Percentiles rank a stretch among this genome's conserved stretches.
These are phyloP conservation scores for Antechinus flavipes DNA, from an alignment of 2,113 vertebrate genomes.

Conservation along the genomic window DNA sequence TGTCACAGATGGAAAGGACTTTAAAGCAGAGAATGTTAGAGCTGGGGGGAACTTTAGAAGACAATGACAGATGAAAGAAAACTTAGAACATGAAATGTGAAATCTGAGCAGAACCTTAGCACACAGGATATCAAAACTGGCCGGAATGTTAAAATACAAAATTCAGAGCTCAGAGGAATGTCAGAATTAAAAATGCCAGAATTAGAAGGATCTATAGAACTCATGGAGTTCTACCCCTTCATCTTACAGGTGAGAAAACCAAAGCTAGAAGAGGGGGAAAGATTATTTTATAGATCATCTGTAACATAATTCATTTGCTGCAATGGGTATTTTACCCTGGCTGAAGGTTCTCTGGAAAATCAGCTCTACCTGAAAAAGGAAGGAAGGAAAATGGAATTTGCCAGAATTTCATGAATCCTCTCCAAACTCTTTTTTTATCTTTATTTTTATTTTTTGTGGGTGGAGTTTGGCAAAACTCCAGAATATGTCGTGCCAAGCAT, in stretches of 20 bases:
- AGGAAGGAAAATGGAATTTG: neutral
- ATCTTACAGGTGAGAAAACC: neutral
- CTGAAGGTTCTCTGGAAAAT: neutral
- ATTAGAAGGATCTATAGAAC: neutral
- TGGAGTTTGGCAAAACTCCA: conserved; percentile 1
- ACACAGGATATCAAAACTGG: neutral
- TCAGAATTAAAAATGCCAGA: neutral
- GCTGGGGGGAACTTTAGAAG: too few species aligned
- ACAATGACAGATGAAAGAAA: neutral
- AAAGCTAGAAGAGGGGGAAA: neutral
- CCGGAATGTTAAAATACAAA: neutral
- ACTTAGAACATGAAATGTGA: neutral
- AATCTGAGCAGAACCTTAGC: too few species aligned
- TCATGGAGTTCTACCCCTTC: neutral
- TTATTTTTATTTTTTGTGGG: neutral
- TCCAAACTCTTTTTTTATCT: neutral
- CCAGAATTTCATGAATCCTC: neutral
- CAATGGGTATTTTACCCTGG: neutral
- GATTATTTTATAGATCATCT: neutral
- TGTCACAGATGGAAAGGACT: too few species aligned
- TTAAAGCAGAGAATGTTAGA: too few species aligned
- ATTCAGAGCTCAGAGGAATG: neutral
- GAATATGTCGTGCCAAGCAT: neutral
- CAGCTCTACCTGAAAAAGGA: neutral
- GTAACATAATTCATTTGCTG: neutral